Evolutionary conservation across 2,113 vertebrate species (phyloP).

Genomic region (Rhinopomastus cyanomelas): DNA sequence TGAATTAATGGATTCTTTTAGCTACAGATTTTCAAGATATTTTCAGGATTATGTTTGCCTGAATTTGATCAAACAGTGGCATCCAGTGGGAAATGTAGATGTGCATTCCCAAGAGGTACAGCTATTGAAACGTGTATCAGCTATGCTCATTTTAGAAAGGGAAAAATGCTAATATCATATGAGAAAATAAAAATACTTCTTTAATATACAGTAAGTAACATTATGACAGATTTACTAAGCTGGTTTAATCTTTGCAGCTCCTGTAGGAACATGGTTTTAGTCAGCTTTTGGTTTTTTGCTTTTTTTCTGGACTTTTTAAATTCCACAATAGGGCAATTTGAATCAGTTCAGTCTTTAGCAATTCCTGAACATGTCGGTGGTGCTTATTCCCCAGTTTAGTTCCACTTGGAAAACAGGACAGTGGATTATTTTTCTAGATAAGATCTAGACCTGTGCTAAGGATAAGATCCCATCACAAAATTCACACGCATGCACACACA

Average conservation of each 20-base stretch:
- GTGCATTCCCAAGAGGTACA: background rate
- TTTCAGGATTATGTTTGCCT: background rate
- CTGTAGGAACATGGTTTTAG: background rate
- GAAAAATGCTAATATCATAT: background rate
- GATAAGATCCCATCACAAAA: background rate
- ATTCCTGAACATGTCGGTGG: background rate
- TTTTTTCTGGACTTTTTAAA: background rate
- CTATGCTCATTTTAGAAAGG: background rate
- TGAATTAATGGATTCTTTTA: background rate
- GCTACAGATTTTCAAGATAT: background rate
- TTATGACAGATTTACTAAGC: background rate
- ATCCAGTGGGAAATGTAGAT: conserved; percentile 33
- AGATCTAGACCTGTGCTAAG: background rate
- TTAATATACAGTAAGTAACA: background rate
- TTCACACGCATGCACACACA: background rate
- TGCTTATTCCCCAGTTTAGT: background rate
- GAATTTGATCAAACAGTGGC: conserved; percentile 59
- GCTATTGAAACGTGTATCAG: background rate
- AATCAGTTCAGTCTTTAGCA: background rate
- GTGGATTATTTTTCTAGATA: background rate
- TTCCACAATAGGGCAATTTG: background rate
- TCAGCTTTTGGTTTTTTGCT: background rate
- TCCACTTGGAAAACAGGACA: background rate
- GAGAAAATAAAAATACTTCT: background rate
- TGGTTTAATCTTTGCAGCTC: background rate